Percentiles rank a stretch among this genome's conserved stretches.
Conservation (phyloP, 2,113 vertebrate genomes). For the Alces alces region DNA sequence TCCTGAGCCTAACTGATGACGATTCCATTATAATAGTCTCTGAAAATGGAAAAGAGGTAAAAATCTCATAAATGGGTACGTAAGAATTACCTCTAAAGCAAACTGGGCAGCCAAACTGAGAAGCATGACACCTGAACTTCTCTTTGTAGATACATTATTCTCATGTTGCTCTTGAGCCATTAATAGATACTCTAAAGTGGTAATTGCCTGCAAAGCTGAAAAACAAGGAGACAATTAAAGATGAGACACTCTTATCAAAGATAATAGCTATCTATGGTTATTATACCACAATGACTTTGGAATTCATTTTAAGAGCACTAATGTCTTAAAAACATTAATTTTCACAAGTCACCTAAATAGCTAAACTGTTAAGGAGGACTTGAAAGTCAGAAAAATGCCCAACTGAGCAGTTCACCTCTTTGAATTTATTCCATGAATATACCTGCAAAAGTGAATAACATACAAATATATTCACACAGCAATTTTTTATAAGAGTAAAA, state of each 20-base stretch:
- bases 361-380: neutral
- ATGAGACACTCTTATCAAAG: slow-evolving; percentile 14
- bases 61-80: neutral
- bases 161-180: slow-evolving; percentile 57
- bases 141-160: slow-evolving; percentile 73
- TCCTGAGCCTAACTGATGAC: neutral
- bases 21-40: neutral
- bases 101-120: slow-evolving; percentile 89
- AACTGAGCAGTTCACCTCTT: neutral
- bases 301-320: slow-evolving; percentile 29
- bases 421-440: neutral
- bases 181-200: slow-evolving; percentile 79
- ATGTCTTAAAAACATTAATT: neutral
- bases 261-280: slow-evolving; percentile 17
- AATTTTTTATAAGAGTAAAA: neutral
- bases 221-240: slow-evolving; percentile 39
- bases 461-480: neutral
- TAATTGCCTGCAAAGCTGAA: slow-evolving; percentile 85
- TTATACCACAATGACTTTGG: neutral
- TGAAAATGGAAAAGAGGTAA: slow-evolving; percentile 13
- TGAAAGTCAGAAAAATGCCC: neutral
- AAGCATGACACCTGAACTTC: slow-evolving; percentile 78
- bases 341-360: neutral
- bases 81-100: slow-evolving; percentile 88
- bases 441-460: slow-evolving; percentile 24